Conservation (phyloP, 1,140 invertebrate genomes). For the Papilio polytes region DNA sequence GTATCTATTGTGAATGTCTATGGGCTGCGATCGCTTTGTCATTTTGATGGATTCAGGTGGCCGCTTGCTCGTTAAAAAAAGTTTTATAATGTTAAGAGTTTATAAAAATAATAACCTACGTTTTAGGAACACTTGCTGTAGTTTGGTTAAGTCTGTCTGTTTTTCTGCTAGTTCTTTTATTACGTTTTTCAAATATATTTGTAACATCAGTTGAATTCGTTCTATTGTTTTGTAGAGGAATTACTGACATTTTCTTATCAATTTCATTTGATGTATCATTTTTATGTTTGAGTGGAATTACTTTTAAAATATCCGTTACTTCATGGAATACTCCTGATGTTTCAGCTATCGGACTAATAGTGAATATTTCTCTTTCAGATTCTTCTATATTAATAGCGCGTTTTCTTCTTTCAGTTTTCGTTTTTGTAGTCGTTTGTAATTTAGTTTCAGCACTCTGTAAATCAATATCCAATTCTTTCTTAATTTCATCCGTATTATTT, state of each 20-base stretch:
- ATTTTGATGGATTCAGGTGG: no score
- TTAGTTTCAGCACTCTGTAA: slow-evolving; percentile 60
- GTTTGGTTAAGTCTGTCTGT: slow-evolving; percentile 82
- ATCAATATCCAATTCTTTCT: slow-evolving; percentile 60
- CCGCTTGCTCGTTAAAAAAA: no score
- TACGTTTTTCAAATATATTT: slow-evolving; percentile 73
- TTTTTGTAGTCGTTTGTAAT: slow-evolving; percentile 48
- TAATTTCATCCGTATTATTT: slow-evolving; percentile 56
- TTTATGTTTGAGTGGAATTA: slow-evolving; percentile 61
- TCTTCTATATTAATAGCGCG: slow-evolving; percentile 65
- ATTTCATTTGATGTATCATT: slow-evolving; percentile 48
- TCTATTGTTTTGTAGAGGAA: slow-evolving; percentile 66
- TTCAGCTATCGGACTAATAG: slow-evolving; percentile 49
- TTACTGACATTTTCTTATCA: slow-evolving; percentile 62
- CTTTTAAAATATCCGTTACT: slow-evolving; percentile 63
- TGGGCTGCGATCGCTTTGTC: no score
- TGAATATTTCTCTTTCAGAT: slow-evolving; percentile 57
- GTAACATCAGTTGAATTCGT: slow-evolving; percentile 73
- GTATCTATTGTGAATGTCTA: no score
- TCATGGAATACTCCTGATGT: slow-evolving; percentile 55
- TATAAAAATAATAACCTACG: slow-evolving; percentile 61
- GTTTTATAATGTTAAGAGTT: no score
- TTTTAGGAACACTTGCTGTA: slow-evolving; percentile 80
- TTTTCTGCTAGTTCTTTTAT: slow-evolving; percentile 82
- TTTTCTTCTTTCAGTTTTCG: slow-evolving; percentile 57